Evolutionary conservation across 2,888 invertebrate genomes (phyloP), one percentile per base, ranked within the genome.

Genomic region (Drosophila multiciliata): DNA sequence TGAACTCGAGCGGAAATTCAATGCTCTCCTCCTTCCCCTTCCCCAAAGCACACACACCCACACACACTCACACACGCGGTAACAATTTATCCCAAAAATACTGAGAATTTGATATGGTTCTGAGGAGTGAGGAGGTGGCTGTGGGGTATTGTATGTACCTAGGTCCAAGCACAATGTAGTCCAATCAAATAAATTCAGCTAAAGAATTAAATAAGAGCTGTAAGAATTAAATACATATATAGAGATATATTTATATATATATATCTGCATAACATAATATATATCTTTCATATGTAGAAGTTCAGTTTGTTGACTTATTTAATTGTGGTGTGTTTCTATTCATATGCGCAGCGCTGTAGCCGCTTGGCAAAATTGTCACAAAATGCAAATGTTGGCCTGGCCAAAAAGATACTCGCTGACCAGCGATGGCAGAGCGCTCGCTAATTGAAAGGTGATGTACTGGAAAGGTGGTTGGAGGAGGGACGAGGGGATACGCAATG

Each of bases 1-100:
- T 57, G 57, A 78, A 61, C 73, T 61, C 69, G 68, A 78, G 79
- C 66, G 66, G 64, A 73, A 78, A 73, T 68, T 62, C 59, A 58
- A 75, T 58, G 75, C 61, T 48, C 36, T 26, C 20, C 15, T 15
- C 12, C 29, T 29, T 20, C 50, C 11, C 15, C 23, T 15, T 35
- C 0, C 12, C 32, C 17, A 7, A 9, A 29, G n/a, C 9, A 40
- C 40, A 40, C 9, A 40, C 40, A 40, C n/a, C 2, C 17, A n/a
- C 48, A 26, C 26, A 26, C 17, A 49, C 26, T 12, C 32, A 11
- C 0, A 12, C 7, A 6, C 42, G 4, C 7, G n/a, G 6, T n/a
- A 42, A n/a, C 50, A 32, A 7, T 9, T 23, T 53, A 15, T 15
- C 23, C 23, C 5, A 7, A 53, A 17, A 53, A 4, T 33, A 12